Percentiles rank a stretch among this genome's conserved stretches.
These are phyloP conservation scores for Larimichthys polyactis DNA, from an alignment of 2,113 vertebrate genomes.

Conservation along the genomic window DNA sequence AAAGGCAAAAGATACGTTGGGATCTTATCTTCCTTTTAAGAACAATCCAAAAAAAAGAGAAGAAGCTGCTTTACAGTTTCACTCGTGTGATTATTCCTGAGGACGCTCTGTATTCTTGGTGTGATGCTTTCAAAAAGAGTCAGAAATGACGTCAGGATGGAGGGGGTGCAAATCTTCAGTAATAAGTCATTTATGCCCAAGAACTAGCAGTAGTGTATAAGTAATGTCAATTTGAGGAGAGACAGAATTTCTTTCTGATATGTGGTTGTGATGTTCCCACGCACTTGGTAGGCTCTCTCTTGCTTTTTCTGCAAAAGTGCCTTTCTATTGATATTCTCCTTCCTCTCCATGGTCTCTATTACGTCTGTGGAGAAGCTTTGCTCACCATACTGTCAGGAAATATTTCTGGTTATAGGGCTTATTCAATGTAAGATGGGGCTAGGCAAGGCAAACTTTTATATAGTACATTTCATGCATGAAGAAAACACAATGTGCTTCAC, in stretches of 20 bases:
- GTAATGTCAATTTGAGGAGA: conserved; percentile 50
- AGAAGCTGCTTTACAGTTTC: conserved; percentile 1
- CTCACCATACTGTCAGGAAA: conserved; percentile 27
- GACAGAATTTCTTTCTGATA: conserved; percentile 34
- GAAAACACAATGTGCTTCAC: conserved; percentile 26
- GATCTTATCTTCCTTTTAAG: conserved; percentile 12
- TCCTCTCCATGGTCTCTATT: conserved; percentile 22
- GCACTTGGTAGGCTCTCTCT: conserved; percentile 15
- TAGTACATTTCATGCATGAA: conserved; percentile 50
- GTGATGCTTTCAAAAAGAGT: conserved; percentile 7
- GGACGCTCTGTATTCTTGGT: background rate
- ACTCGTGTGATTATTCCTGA: conserved; percentile 27
- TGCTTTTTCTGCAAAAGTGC: conserved; percentile 14
- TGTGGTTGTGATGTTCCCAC: conserved; percentile 47
- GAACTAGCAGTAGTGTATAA: conserved; percentile 32
- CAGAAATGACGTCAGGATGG: background rate
- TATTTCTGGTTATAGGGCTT: conserved; percentile 26
- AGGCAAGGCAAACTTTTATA: conserved; percentile 33
- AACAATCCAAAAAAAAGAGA: conserved; percentile 31
- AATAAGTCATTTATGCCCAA: conserved; percentile 31
- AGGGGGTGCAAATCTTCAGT: conserved; percentile 14
- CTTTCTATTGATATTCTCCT: conserved; percentile 47
- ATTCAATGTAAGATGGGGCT: conserved; percentile 10
- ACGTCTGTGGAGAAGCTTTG: conserved; percentile 35
- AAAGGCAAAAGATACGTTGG: conserved; percentile 22